Conservation (phyloP, 1,140 invertebrate genomes). For the Papilio machaon region DNA sequence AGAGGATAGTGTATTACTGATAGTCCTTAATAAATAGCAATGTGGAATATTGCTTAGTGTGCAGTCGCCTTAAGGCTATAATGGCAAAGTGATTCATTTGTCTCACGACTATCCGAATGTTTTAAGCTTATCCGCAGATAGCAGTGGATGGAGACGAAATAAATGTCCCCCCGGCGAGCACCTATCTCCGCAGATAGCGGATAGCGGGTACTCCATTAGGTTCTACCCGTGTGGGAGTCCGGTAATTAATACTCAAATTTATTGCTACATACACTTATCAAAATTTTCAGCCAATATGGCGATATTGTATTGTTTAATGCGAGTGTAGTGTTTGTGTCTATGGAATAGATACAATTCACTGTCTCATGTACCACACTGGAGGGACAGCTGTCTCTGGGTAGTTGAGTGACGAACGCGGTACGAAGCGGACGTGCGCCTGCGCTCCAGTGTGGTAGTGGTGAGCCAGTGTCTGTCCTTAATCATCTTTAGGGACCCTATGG, state of each 20-base stretch:
- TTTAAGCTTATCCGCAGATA: constrained; percentile 71
- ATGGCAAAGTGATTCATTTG: constrained; percentile 72
- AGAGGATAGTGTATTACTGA: background rate
- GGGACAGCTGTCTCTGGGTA: too few relatives aligned
- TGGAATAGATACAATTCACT: too few relatives aligned
- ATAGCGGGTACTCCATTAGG: constrained; percentile 50
- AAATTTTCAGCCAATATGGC: constrained; percentile 21
- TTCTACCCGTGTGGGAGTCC: constrained; percentile 44
- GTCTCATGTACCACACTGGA: too few relatives aligned
- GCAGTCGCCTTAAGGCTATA: constrained; percentile 53
- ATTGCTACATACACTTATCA: constrained; percentile 39
- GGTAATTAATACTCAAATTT: constrained; percentile 55
- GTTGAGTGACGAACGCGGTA: too few relatives aligned
- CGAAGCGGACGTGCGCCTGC: too few relatives aligned
- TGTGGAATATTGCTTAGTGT: constrained; percentile 34
- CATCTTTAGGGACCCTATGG: too few relatives aligned
- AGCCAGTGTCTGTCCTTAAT: too few relatives aligned
- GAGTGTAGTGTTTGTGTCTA: too few relatives aligned
- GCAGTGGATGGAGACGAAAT: constrained; percentile 55
- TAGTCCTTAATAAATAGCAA: constrained; percentile 2
- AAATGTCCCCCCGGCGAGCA: constrained; percentile 59
- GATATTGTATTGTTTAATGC: constrained; percentile 8
- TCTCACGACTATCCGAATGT: constrained; percentile 68
- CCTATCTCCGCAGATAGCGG: constrained; percentile 52
- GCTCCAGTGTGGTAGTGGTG: too few relatives aligned